Percentiles rank a stretch among this genome's conserved stretches.
These are phyloP conservation scores for Sarotherodon lohbergeri DNA, from an alignment of 2,113 vertebrate species.

Conservation along the genomic window DNA sequence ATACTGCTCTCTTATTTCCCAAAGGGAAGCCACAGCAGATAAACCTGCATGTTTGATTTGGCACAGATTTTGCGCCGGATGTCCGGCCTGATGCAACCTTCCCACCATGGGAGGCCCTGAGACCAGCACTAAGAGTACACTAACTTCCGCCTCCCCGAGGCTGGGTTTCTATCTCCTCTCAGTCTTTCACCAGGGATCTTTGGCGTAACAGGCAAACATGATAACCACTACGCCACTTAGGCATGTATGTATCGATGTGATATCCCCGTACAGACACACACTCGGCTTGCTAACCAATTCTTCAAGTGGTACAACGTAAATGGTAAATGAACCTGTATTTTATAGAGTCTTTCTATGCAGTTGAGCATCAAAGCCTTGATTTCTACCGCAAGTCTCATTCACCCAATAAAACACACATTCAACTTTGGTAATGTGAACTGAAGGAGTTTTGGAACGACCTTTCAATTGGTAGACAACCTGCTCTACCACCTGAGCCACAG, in stretches of 20 bases:
- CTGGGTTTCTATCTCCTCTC: background rate
- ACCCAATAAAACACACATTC: background rate
- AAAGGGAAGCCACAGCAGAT: background rate
- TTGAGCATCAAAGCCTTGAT: background rate
- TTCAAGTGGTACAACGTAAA: background rate
- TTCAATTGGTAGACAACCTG: background rate
- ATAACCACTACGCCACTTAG: background rate
- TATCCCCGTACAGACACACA: background rate
- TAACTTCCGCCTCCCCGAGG: background rate
- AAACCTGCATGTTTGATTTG: background rate
- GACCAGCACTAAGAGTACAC: background rate
- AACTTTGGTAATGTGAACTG: background rate
- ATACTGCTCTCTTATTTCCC: background rate
- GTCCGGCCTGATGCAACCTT: background rate
- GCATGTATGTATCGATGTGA: background rate
- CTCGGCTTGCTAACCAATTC: background rate
- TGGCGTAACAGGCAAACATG: background rate
- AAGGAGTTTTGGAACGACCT: background rate
- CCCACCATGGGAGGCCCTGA: background rate
- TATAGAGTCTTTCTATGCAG: background rate
- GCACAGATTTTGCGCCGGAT: background rate
- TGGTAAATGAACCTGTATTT: background rate
- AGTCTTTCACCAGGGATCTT: background rate
- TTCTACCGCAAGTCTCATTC: background rate
- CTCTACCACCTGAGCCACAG: background rate